Percentiles rank a stretch among this genome's conserved stretches.
phyloP scores from a whole-genome alignment of 2,888 invertebrate genomes.

The Caenorhabditis sinica region DNA sequence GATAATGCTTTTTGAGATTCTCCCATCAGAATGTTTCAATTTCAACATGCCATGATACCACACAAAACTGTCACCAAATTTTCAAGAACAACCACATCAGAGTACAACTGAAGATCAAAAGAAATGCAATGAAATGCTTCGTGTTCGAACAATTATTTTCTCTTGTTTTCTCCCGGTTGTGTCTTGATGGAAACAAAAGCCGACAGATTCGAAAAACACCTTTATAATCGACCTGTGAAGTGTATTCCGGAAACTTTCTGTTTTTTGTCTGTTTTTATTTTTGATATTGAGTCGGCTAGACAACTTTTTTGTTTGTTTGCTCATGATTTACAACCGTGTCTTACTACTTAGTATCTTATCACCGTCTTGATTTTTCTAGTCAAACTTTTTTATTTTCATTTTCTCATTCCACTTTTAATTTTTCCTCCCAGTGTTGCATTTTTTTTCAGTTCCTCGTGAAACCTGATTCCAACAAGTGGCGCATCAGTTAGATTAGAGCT shows the following conservation, averaged over 20 bases:
- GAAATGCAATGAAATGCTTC: conserved; percentile 42
- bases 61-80: conserved; percentile 12
- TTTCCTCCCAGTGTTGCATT: background rate
- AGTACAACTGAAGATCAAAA: conserved; percentile 45
- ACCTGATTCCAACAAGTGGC: conserved; percentile 7
- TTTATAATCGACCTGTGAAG: conserved; percentile 35
- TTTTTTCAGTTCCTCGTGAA: conserved; percentile 23
- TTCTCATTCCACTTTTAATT: background rate
- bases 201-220: conserved; percentile 20
- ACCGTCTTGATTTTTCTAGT: background rate
- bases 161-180: conserved; percentile 31
- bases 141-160: background rate
- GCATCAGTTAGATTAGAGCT: conserved; percentile 11
- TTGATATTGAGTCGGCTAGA: background rate
- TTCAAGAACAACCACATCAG: conserved; percentile 21
- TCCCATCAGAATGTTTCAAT: background rate
- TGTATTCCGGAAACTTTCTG: conserved; percentile 16
- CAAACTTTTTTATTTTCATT: too few species aligned
- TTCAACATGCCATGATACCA: background rate
- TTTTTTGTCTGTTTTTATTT: background rate
- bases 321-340: background rate
- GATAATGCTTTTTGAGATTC: background rate
- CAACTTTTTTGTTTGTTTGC: background rate
- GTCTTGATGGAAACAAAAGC: conserved; percentile 25
- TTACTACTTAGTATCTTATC: background rate